Evolutionary conservation across 2,888 invertebrate genomes (phyloP), one percentile per base, ranked within the genome.

Genomic region (Oeneis ivallda): DNA sequence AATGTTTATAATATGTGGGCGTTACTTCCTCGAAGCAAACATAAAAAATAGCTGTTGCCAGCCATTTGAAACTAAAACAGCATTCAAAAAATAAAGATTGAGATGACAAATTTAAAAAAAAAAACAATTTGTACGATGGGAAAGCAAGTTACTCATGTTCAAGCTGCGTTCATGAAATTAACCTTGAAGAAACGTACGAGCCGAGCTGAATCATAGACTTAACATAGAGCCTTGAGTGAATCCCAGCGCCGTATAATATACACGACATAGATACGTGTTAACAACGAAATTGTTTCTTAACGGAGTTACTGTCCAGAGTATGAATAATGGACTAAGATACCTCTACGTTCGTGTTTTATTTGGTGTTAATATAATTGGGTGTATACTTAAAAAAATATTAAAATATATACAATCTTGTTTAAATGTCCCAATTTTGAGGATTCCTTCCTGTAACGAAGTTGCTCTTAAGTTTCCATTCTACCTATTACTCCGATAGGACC

Each of bases 191-290:
- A 11, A 34, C 50, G 47, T 47, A 10, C 47, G 19, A 39, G 7
- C 9, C 26, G n/a, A 13, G 39, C 49, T 60, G 60, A 60, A 60
- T 60, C 60, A 60, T 50, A 60, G 56, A 56, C 39, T 56, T 49
- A 60, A 50, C 37, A 49, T 49, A 60, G 37, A 59, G 37, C 60
- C 60, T 60, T 60, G 60, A 60, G 49, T 60, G 49, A 60, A 50
- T 60, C 60, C 60, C 60, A 50, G 19, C 47, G 49, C 37, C 60
- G 17, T 60, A 39, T 37, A 50, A 60, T 41, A 34, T 59, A 59
- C 60, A 39, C 49, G 37, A 37, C 49, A 49, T 50, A 60, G 49
- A 17, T 41, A 56, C 56, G 47, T 58, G 43, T 47, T 47, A 58
- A 32, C 47, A 58, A 58, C 26, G 10, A 58, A 58, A 58, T 58